Base-by-base conservation (phyloP, 2,797 vertebrate genomes). In the Chaetophractus vellerosus region DNA sequence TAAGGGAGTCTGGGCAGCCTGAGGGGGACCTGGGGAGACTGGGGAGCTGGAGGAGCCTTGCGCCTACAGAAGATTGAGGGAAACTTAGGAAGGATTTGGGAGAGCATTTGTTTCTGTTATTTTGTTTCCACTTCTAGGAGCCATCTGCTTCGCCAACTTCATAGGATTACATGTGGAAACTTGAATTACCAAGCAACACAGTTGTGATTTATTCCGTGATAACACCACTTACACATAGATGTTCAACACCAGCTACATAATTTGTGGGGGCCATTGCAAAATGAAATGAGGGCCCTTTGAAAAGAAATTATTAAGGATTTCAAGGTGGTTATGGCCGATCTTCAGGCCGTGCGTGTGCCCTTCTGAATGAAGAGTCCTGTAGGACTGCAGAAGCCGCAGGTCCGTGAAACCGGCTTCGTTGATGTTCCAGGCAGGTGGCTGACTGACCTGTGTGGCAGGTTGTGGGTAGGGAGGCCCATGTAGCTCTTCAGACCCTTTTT, bases 361-460 rank as follows among this genome's bases (percentile, higher is more conserved):
- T 14, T 31, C 31, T 68, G 38, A 61, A n/a, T 16, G 9, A 0
- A 6, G 28, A 23, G 5, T 64, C 45, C 57, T 18, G 6, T 38
- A 55, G 45, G 55, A n/a, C 12, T 23, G 26, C 52, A 0, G 21
- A 12, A 0, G 26, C 5, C 6, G 0, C 63, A 28, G 2, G 4
- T 12, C 16, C 45, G 5, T 4, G 19, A 19, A n/a, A 24, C 26
- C 0, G 3, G 69, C 5, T 3, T 1, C 0, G 9, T 4, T 4
- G 26, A 41, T 12, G 6, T 23, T 57, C 24, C 0, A n/a, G 33
- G 11, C 12, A 18, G 36, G 64, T 18, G 0, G 38, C 63, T 21
- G n/a, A 55, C 38, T 48, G 28, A 48, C 36, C 26, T 48, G 19
- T 16, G 26, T 45, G 5, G 50, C 55, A 5, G 33, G 7, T 38